Base-by-base conservation (phyloP, 1,140 invertebrate species). In the Drosophila subobscura region DNA sequence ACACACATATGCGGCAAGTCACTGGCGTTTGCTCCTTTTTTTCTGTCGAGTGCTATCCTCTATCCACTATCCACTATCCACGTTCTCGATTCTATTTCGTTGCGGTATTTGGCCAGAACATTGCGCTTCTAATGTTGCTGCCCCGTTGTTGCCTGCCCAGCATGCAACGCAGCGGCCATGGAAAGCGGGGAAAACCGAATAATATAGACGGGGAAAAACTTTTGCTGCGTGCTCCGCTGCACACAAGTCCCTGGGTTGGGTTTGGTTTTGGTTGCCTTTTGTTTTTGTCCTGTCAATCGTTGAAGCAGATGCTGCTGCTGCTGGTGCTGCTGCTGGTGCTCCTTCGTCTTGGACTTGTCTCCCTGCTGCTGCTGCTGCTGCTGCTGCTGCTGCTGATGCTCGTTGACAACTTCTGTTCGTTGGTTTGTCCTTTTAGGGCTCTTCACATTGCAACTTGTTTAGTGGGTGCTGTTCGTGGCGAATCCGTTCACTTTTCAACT, bases 381-480 rank as follows among this genome's bases (percentile, higher is more conserved):
- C 44, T 40, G n/a, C n/a, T n/a, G 53, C 59, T 14, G 47, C 58
- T 33, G 50, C 63, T 51, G 50, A 16, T 55, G 42, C 50, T 49
- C 23, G 50, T 73, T 47, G 58, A 72, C 72, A 71, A 80, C 59
- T 80, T 70, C 52, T 57, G 58, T 61, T 72, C 45, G 49, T 70
- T 58, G 46, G 70, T 53, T 71, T 79, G 72, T 80, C 77, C 72
- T 85, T 77, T 80, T 61, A 78, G 74, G 58, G 71, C 74, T 72
- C 84, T 88, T 88, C 84, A 88, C 83, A 88, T 88, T 88, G 83
- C 78, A 83, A 89, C 79, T 89, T 89, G 78, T 83, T 86, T 88
- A 88, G 83, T 57, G 58, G 58, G 44, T 63, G 52, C 54, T 10
- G 33, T 10, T 55, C 57, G 10, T 27, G 22, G 37, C 41, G 33